Evolutionary conservation across 2,113 vertebrate species (phyloP), one percentile per base, ranked within the genome.

Genomic region (Nymphicus hollandicus): DNA sequence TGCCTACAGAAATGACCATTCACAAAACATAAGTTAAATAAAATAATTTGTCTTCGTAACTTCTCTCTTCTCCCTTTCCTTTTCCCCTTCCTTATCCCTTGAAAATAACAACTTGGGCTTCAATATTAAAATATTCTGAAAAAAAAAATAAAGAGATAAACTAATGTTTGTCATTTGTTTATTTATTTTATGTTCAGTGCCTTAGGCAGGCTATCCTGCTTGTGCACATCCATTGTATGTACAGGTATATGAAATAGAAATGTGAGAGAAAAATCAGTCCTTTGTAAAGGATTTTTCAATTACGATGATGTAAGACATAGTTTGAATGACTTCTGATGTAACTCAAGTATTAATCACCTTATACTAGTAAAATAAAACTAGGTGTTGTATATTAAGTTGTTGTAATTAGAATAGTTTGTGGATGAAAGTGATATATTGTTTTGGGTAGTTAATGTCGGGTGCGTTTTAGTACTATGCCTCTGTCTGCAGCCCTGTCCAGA

Each of bases 141-240:
- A 96, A 79, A 96, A 79, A 98, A 97, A 98, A 98, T 98, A 98
- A 98, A 98, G 97, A 97, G 72, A 96, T 96, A 91, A 96, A 98
- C 97, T 97, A 96, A 82, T 91, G 86, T 72, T 93, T 69, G 77
- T 95, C 95, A 96, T 96, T 92, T 74, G 91, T 79, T 95, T 95
- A 81, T 96, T 96, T 96, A 91, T 96, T 97, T 96, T 81, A 41
- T 89, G 94, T 94, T 95, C 81, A 93, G 85, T 97, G 91, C 91
- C 70, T 93, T 94, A 84, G 68, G 83, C 52, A 56, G 81, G 50
- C 50, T 79, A 87, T 91, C 72, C 70, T 95, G 56, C 76, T 74
- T 86, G 71, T 87, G 88, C 89, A 88, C 18, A 2, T 90, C 66
- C 4, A 2, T 72, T 92, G 50, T 81, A 50, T 79, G 39, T 95